Evolutionary conservation across 2,888 invertebrate species (phyloP).

Genomic region (Drosophila prostipennis): DNA sequence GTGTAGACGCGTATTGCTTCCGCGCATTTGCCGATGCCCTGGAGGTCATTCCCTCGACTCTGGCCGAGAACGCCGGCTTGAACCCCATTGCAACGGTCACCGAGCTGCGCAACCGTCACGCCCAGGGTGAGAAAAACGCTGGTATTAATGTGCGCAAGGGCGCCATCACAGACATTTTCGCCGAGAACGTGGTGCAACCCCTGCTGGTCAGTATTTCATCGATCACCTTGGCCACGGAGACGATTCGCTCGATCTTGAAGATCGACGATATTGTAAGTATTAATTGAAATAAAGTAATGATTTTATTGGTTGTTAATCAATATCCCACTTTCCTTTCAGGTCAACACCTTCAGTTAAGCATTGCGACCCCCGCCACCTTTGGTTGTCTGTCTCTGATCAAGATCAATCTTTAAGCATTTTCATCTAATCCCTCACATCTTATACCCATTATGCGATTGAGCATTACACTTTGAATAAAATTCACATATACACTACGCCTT

Average conservation of each 20-base stretch:
- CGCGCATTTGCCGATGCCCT: conserved; percentile 97
- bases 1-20: conserved; percentile 97
- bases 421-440: conserved; percentile 53
- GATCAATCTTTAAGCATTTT: conserved; percentile 57
- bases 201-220: conserved; percentile 97
- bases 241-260: conserved; percentile 98
- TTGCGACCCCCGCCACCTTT: conserved; percentile 1
- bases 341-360: conserved; percentile 79
- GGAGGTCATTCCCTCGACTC: conserved; percentile 95
- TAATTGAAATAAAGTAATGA: background rate
- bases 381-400: conserved; percentile 38
- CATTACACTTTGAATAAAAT: conserved; percentile 64
- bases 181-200: conserved; percentile 99
- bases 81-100: conserved; percentile 98
- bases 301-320: conserved; percentile 5
- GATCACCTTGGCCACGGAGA: conserved; percentile 97
- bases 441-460: conserved; percentile 47
- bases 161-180: conserved; percentile 97
- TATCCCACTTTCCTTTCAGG: conserved; percentile 51
- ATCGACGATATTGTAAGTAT: conserved; percentile 97
- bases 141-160: conserved; percentile 99
- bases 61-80: conserved; percentile 94
- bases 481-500: conserved; percentile 60
- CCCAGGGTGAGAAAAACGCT: conserved; percentile 92
- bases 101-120: conserved; percentile 97